These are phyloP conservation scores for Temnothorax ravouxi DNA, from an alignment of 2,888 invertebrate genomes.

Conservation along the genomic window DNA sequence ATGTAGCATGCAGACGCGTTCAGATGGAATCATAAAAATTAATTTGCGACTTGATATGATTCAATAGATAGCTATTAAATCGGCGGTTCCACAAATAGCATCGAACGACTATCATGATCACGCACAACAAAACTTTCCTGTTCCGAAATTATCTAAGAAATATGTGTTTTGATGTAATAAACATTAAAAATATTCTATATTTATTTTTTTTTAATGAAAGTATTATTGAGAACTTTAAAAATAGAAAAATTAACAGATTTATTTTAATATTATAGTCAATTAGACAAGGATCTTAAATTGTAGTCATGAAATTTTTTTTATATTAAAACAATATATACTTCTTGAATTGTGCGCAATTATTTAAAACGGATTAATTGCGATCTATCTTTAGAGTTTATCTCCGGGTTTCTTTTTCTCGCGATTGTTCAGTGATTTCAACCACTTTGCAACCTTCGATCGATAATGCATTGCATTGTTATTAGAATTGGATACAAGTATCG, in stretches of 20 bases:
- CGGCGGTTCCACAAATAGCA: not conserved
- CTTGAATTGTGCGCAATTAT: not conserved
- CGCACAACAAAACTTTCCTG: not conserved
- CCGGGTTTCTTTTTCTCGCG: not conserved
- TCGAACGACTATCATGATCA: not conserved
- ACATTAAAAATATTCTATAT: not conserved
- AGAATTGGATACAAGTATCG: not conserved
- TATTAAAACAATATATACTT: not conserved
- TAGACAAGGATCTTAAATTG: not conserved
- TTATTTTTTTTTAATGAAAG: not conserved
- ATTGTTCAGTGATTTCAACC: not conserved
- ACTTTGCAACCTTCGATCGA: slow-evolving; percentile 26
- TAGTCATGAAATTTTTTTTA: not conserved
- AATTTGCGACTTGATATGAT: slow-evolving; percentile 26
- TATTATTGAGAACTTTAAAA: not conserved
- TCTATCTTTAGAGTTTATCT: not conserved
- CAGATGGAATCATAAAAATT: slow-evolving; percentile 15
- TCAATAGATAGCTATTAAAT: slow-evolving; percentile 11
- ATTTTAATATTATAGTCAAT: not conserved
- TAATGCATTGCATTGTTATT: slow-evolving; percentile 6
- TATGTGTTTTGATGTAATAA: not conserved
- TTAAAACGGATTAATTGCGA: not conserved
- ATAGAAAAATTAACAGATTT: not conserved
- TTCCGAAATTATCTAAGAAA: not conserved
- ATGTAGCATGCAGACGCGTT: slow-evolving; percentile 27